These are phyloP conservation scores for Halcyon senegalensis DNA, from an alignment of 2,113 vertebrate species.

Conservation along the genomic window DNA sequence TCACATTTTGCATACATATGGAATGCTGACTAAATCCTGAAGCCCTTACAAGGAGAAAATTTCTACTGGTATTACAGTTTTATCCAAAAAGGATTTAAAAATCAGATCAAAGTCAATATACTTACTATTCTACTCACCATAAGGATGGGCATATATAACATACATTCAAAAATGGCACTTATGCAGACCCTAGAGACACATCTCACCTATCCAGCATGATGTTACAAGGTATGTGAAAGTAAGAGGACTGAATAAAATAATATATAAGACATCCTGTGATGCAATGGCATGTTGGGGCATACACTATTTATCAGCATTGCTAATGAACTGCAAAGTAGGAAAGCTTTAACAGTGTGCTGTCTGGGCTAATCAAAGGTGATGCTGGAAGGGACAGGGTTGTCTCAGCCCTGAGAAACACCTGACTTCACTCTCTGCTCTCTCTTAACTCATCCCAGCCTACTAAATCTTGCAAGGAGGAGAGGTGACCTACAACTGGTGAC, in stretches of 20 bases:
- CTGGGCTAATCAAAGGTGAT: not conserved
- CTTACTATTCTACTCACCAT: not conserved
- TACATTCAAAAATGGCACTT: constrained; percentile 37
- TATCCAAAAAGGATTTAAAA: not conserved
- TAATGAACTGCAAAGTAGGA: not conserved
- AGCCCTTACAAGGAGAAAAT: constrained; percentile 5
- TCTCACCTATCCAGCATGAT: not conserved
- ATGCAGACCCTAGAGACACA: not conserved
- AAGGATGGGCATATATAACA: not conserved
- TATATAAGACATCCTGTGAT: not conserved
- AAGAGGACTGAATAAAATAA: not conserved
- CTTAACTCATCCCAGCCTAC: not conserved
- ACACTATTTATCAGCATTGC: not conserved
- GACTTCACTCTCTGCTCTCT: not conserved
- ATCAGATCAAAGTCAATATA: not conserved
- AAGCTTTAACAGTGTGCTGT: not conserved
- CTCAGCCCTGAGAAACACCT: not conserved
- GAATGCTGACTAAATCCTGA: constrained; percentile 3
- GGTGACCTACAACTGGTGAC: not conserved
- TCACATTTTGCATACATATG: not conserved
- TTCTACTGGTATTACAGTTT: not conserved
- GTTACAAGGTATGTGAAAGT: not conserved
- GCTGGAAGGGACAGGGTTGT: not conserved
- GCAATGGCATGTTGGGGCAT: not conserved
- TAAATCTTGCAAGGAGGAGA: not conserved